Evolutionary conservation across 2,888 invertebrate species (phyloP).

Genomic region (Drosophila histrio): DNA sequence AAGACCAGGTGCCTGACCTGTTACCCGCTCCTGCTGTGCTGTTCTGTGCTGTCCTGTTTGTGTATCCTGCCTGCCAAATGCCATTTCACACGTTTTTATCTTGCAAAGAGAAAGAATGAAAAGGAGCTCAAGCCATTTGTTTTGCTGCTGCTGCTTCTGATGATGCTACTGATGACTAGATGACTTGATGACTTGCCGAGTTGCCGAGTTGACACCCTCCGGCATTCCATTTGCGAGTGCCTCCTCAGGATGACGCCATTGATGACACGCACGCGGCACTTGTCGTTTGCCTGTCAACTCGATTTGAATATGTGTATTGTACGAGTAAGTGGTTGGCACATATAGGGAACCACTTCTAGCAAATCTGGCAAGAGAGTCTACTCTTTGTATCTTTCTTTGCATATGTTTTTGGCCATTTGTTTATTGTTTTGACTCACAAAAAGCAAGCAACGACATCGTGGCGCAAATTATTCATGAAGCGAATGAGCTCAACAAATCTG

Average conservation of each 20-base stretch:
- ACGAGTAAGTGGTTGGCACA: conserved; percentile 23
- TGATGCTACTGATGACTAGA: conserved; percentile 43
- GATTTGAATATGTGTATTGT: conserved; percentile 57
- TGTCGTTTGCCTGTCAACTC: conserved; percentile 64
- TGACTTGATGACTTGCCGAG: conserved; percentile 33
- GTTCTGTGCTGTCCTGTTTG: conserved; percentile 11
- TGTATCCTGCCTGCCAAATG: conserved; percentile 66
- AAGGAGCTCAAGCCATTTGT: conserved; percentile 61
- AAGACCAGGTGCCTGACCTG: conserved; percentile 37
- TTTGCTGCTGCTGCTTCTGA: conserved; percentile 46
- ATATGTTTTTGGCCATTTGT: conserved; percentile 78
- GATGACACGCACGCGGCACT: conserved; percentile 63
- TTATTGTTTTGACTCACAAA: conserved; percentile 65
- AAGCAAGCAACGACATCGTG: conserved; percentile 66
- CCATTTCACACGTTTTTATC: conserved; percentile 78
- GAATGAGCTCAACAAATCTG: conserved; percentile 77
- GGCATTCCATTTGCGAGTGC: not conserved
- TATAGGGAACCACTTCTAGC: not conserved
- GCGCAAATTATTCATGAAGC: conserved; percentile 78
- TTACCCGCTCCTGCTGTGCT: not conserved
- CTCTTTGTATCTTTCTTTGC: conserved; percentile 49
- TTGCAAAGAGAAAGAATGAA: conserved; percentile 11
- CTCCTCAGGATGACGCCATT: conserved; percentile 65
- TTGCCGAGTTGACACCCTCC: conserved; percentile 7
- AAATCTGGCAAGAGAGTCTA: not conserved